Conservation (phyloP, 2,113 vertebrate genomes). For the Mellivora capensis region DNA sequence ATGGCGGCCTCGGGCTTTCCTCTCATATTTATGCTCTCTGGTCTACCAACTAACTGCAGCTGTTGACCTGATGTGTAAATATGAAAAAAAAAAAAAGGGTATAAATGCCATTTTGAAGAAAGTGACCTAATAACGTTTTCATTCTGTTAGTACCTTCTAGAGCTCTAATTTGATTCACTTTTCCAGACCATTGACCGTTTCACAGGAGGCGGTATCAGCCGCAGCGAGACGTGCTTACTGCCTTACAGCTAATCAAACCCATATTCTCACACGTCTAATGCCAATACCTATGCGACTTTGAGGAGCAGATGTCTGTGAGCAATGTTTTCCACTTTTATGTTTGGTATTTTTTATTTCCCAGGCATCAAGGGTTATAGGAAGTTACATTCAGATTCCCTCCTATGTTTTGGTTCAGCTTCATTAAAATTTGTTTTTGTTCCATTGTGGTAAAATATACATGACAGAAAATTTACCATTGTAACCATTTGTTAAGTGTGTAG, state of each 20-base stretch:
- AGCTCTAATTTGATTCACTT: neutral
- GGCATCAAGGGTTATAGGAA: neutral
- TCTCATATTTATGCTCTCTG: constrained; percentile 32
- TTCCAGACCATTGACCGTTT: neutral
- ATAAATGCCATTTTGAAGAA: neutral
- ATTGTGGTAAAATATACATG: neutral
- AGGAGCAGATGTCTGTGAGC: neutral
- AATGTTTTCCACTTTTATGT: neutral
- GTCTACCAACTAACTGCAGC: neutral
- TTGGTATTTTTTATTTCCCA: neutral
- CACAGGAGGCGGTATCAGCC: neutral
- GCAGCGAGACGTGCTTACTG: neutral
- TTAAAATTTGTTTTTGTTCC: neutral
- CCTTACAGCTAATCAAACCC: neutral
- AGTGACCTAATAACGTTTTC: neutral
- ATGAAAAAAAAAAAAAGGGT: neutral
- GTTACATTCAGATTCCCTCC: neutral
- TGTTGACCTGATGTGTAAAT: neutral
- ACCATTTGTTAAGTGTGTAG: neutral
- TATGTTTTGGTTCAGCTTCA: neutral
- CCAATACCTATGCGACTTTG: neutral
- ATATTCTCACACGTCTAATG: neutral
- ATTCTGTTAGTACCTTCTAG: neutral
- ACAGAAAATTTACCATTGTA: neutral
- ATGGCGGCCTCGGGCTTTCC: neutral